Evolutionary conservation across 2,888 invertebrate species (phyloP).

Genomic region (Bimastos eiseni): DNA sequence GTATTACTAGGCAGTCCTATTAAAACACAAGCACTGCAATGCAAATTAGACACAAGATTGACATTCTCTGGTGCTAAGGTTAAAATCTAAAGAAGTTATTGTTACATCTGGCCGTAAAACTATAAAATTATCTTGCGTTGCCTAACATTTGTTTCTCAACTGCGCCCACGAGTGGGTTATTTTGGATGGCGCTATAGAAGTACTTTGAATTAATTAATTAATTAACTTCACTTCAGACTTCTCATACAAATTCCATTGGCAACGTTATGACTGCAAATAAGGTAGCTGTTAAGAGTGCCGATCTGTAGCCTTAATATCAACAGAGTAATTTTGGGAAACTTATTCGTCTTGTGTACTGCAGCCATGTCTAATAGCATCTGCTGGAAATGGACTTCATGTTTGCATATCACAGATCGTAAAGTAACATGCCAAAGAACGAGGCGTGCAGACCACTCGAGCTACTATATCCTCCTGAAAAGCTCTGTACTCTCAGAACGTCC

Average conservation of each 20-base stretch:
- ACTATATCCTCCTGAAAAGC: constrained; percentile 27
- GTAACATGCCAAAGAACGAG: constrained; percentile 36
- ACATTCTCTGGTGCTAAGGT: not conserved
- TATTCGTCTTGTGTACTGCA: not conserved
- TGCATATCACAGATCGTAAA: not conserved
- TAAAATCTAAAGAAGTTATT: not conserved
- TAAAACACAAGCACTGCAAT: not conserved
- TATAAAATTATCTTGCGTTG: not conserved
- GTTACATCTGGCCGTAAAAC: not conserved
- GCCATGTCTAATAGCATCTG: not conserved
- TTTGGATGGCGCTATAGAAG: no score
- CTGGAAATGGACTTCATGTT: not conserved
- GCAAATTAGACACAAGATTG: no score
- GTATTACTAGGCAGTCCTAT: not conserved
- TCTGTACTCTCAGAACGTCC: constrained; percentile 32
- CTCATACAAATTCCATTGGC: not conserved
- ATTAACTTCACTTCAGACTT: not conserved
- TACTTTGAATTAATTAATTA: no score
- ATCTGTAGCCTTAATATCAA: not conserved
- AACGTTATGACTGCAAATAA: not conserved
- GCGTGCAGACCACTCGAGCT: constrained; percentile 32
- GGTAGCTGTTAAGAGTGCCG: not conserved
- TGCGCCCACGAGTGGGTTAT: no score
- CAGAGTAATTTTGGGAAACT: not conserved
- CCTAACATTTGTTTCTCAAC: not conserved